phyloP scores from a whole-genome alignment of 2,113 vertebrate genomes.

The Peromyscus polionotus region DNA sequence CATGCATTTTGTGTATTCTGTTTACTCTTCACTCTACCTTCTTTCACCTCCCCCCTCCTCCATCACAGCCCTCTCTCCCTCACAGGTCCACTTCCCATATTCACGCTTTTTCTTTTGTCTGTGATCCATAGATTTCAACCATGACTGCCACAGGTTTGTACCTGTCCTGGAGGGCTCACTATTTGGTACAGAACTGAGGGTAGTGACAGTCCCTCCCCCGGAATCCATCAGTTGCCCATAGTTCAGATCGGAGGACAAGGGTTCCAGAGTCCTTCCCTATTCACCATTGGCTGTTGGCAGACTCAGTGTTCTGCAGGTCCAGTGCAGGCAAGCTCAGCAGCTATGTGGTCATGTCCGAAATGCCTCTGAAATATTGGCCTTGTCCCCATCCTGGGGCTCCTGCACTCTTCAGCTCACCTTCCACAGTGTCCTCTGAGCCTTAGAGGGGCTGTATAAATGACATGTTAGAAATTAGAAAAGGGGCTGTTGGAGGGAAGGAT shows the following conservation, averaged over 20 bases:
- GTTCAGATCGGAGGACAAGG: too few relatives aligned
- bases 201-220: neutral
- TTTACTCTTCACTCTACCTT: neutral
- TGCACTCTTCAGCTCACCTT: too few relatives aligned
- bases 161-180: neutral
- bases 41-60: neutral
- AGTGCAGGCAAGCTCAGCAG: neutral
- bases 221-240: neutral
- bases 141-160: neutral
- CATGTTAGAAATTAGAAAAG: too few relatives aligned
- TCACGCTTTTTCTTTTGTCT: neutral
- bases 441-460: too few relatives aligned
- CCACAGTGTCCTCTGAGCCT: too few relatives aligned
- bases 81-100: neutral
- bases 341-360: neutral
- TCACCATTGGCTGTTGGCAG: neutral
- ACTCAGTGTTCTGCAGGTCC: neutral
- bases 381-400: too few relatives aligned
- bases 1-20: neutral
- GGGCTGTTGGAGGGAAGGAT: too few relatives aligned
- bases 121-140: neutral
- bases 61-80: neutral
- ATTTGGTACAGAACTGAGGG: neutral
- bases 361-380: too few relatives aligned
- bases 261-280: neutral